These are phyloP conservation scores for Labeo catla DNA, from an alignment of 2,113 vertebrate species.

Conservation along the genomic window DNA sequence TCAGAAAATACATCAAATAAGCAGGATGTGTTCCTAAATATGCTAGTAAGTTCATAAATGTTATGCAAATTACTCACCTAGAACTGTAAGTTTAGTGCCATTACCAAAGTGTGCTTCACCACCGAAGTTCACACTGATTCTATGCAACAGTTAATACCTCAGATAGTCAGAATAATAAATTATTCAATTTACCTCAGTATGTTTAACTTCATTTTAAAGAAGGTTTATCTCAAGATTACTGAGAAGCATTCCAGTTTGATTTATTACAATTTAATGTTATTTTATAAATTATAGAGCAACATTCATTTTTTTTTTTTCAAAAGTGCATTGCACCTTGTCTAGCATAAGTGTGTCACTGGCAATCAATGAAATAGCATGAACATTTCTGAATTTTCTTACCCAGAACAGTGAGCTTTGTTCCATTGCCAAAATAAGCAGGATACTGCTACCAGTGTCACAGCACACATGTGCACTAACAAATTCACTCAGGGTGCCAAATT, in stretches of 20 bases:
- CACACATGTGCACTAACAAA: constrained; percentile 68
- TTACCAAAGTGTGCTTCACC: constrained; percentile 72
- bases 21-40: neutral
- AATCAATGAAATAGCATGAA: neutral
- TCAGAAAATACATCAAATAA: neutral
- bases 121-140: constrained; percentile 73
- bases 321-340: neutral
- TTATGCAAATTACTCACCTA: constrained; percentile 50
- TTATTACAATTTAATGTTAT: neutral
- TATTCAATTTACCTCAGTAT: neutral
- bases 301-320: neutral
- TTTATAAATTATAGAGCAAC: neutral
- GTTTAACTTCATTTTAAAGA: neutral
- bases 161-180: neutral
- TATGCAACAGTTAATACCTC: constrained; percentile 45
- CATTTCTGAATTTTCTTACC: constrained; percentile 47
- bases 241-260: neutral
- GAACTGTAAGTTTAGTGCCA: constrained; percentile 81
- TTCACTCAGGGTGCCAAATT: neutral
- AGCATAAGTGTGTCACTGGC: neutral
- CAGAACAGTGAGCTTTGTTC: constrained; percentile 64
- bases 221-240: neutral
- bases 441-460: constrained; percentile 53
- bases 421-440: constrained; percentile 56
- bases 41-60: neutral